Percentiles rank a stretch among this genome's conserved stretches.
Conservation (phyloP, 2,113 vertebrate genomes). For the Podiceps cristatus region DNA sequence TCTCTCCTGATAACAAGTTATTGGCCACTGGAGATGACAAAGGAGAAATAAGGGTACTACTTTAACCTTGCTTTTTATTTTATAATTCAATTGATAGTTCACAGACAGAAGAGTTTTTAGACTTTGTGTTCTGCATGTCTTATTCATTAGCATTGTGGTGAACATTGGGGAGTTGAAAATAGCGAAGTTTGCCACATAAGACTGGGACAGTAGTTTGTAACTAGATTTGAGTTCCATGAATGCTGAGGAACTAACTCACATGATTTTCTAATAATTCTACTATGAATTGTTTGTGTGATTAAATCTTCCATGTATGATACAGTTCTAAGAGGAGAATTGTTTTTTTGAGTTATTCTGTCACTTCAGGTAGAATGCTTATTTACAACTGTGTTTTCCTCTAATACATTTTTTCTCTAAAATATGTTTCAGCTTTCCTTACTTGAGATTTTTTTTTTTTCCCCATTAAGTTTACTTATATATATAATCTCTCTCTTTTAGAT, state of each 20-base stretch:
- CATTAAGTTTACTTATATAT: not conserved
- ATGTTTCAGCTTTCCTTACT: not conserved
- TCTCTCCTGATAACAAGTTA: constrained; percentile 82
- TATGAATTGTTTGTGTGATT: not conserved
- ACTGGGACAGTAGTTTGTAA: not conserved
- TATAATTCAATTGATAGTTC: not conserved
- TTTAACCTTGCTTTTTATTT: not conserved
- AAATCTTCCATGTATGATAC: not conserved
- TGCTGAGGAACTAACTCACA: not conserved
- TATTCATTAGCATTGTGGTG: not conserved
- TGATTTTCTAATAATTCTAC: not conserved
- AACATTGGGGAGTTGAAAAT: not conserved
- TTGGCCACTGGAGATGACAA: constrained; percentile 95
- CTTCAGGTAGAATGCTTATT: not conserved
- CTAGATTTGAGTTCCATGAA: not conserved
- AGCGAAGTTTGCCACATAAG: not conserved
- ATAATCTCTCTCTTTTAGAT: constrained; percentile 76
- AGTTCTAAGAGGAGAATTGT: not conserved
- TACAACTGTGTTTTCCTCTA: not conserved
- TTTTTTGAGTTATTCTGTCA: not conserved
- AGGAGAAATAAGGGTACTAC: constrained; percentile 90
- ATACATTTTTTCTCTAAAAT: not conserved
- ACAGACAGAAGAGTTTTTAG: not conserved
- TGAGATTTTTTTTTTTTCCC: too few species aligned
- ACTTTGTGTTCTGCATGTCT: not conserved